Evolutionary conservation across 2,888 invertebrate species (phyloP), one percentile per base, ranked within the genome.

Genomic region (Dexiosoma caninum): DNA sequence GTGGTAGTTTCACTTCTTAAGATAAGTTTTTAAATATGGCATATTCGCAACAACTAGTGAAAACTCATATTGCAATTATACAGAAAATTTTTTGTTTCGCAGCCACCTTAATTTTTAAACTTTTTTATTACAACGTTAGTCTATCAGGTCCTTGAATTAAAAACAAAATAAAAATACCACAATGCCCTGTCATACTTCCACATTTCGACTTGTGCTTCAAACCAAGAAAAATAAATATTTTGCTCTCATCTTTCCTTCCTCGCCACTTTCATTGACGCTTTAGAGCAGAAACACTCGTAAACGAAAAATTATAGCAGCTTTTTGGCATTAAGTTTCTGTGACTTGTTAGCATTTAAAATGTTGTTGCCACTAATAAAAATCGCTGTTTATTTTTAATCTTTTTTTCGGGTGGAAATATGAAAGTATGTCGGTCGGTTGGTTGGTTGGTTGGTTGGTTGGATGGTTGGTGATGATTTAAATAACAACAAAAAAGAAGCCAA

Each of bases 301-400:
- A 44, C 9, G 44, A 55, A 72, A 72, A 64, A 67, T 80, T 80
- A 76, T 76, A 59, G 44, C 70, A 71, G 80, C 66, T 71, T 71
- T 71, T 71, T 55, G 60, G 70, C 7, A 80, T 80, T 71, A 80
- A 71, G 46, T 80, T 74, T 30, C 60, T 64, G 49, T 74, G 66
- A 80, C 70, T 66, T 76, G 59, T 53, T 76, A 59, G 64, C 76
- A 55, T 71, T 74, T 60, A 37, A 78, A 67, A 53, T 72, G 71
- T 40, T 78, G 70, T 64, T 77, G 77, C 62, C 62, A 60, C 75
- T 51, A 67, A 67, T 67, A 70, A 69, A 75, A 59, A 49, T n/a
- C 37, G 21, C 59, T 59, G 66, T 62, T 64, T 44, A 37, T 55
- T 69, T 10, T 69, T 12, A 16, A 4, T 6, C 16, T 42, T 53